phyloP scores from a whole-genome alignment of 2,888 invertebrate genomes.

The Nycteola revayana region DNA sequence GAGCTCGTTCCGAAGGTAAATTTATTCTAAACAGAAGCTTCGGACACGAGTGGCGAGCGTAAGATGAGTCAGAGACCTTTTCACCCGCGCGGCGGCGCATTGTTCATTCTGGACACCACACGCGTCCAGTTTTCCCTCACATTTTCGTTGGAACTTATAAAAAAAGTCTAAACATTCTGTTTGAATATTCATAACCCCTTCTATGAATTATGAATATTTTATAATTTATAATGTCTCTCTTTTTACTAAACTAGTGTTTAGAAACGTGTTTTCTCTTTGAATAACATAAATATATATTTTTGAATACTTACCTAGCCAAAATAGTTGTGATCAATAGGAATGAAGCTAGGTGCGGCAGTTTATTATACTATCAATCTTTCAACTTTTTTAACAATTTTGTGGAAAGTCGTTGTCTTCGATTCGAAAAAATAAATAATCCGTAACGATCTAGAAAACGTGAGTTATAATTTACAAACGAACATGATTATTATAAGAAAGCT shows the following conservation, averaged over 20 bases:
- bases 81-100: slow-evolving; percentile 55
- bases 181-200: slow-evolving; percentile 55
- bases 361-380: slow-evolving; percentile 9
- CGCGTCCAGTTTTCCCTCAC: slow-evolving; percentile 59
- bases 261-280: slow-evolving; percentile 39
- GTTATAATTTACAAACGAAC: slow-evolving; percentile 26
- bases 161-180: slow-evolving; percentile 35
- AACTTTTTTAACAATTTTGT: slow-evolving; percentile 16
- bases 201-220: slow-evolving; percentile 45
- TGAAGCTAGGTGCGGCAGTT: slow-evolving; percentile 2
- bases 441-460: slow-evolving; percentile 17
- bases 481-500: slow-evolving; percentile 43
- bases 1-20: slow-evolving; percentile 59
- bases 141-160: slow-evolving; percentile 48
- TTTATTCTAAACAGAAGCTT: slow-evolving; percentile 70
- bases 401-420: too few relatives aligned
- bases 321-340: slow-evolving; percentile 11
- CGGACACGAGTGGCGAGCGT: slow-evolving; percentile 44
- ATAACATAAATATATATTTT: slow-evolving; percentile 14
- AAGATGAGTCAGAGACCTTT: slow-evolving; percentile 76
- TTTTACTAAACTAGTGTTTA: slow-evolving; percentile 32
- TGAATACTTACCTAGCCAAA: slow-evolving; percentile 12
- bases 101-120: slow-evolving; percentile 69
- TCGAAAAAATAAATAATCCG: too few relatives aligned
- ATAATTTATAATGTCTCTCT: slow-evolving; percentile 34